A percentile compares a stretch with the other conserved stretches of the same genome.
Evolutionary conservation across 1,140 invertebrate species (phyloP).

Genomic region (Eriocheir sinensis): DNA sequence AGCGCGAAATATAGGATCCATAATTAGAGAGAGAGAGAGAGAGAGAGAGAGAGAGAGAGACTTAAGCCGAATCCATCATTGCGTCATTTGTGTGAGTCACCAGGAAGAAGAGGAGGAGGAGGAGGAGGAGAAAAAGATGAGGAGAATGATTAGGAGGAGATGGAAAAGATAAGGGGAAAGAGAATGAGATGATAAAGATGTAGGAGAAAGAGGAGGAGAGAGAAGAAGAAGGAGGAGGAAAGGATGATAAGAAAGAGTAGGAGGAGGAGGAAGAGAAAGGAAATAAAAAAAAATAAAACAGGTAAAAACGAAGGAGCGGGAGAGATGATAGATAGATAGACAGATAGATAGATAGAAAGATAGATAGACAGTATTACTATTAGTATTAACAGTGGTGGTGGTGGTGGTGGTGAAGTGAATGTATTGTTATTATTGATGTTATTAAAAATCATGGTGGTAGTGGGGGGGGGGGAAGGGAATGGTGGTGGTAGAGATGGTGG

Average conservation of each 20-base stretch:
- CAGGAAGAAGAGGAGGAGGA: not conserved
- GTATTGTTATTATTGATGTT: not conserved
- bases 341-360: not conserved
- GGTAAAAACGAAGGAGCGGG: not conserved
- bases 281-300: not conserved
- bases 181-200: too few relatives aligned
- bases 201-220: too few relatives aligned
- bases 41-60: constrained; percentile 46
- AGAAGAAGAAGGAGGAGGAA: not conserved
- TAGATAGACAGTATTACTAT: not conserved
- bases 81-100: too few relatives aligned
- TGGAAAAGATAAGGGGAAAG: too few relatives aligned
- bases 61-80: too few relatives aligned
- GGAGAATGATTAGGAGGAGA: not conserved
- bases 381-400: constrained; percentile 6
- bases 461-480: too few relatives aligned
- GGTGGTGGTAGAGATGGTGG: too few relatives aligned
- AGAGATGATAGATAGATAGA: not conserved
- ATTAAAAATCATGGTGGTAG: not conserved
- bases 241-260: not conserved
- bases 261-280: not conserved
- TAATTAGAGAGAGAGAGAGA: constrained; percentile 27
- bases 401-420: not conserved
- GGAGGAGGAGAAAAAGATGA: not conserved
- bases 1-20: not conserved